phyloP scores from a whole-genome alignment of 1,140 invertebrate species.

The Oedothorax gibbosus region DNA sequence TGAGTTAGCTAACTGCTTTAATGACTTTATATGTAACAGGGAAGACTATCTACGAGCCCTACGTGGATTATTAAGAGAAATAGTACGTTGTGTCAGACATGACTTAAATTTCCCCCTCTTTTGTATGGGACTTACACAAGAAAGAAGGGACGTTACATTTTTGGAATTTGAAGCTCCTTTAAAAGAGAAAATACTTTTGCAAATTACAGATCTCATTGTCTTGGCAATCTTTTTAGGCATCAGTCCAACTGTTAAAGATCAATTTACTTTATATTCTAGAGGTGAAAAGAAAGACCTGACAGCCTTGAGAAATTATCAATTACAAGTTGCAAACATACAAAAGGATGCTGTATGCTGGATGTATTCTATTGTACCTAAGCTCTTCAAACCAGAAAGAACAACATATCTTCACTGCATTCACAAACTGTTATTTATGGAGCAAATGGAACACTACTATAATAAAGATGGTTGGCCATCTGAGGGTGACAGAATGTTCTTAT shows the following conservation, averaged over 20 bases:
- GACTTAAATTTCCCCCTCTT: constrained; percentile 81
- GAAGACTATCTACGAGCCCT: constrained; percentile 92
- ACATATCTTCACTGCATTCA: constrained; percentile 84
- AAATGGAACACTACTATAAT: constrained; percentile 87
- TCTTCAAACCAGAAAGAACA: constrained; percentile 77
- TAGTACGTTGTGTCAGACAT: constrained; percentile 84
- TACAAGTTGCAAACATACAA: constrained; percentile 82
- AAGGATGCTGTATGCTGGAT: constrained; percentile 87
- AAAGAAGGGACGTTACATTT: constrained; percentile 70
- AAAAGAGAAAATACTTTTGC: constrained; percentile 83
- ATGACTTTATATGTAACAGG: constrained; percentile 86
- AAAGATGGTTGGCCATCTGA: constrained; percentile 96
- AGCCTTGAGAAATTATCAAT: constrained; percentile 75
- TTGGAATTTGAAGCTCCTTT: constrained; percentile 66
- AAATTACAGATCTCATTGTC: constrained; percentile 86
- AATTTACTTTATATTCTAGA: constrained; percentile 72
- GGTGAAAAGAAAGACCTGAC: constrained; percentile 74
- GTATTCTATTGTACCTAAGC: constrained; percentile 79
- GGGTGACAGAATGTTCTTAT: constrained; percentile 79
- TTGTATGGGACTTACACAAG: constrained; percentile 77
- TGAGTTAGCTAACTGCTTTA: constrained; percentile 72
- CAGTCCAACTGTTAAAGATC: constrained; percentile 81
- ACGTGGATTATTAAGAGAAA: constrained; percentile 85
- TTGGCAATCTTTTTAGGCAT: constrained; percentile 86
- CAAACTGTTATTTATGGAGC: constrained; percentile 88